phyloP scores from a whole-genome alignment of 1,140 invertebrate genomes.

The Anoplophora glabripennis region DNA sequence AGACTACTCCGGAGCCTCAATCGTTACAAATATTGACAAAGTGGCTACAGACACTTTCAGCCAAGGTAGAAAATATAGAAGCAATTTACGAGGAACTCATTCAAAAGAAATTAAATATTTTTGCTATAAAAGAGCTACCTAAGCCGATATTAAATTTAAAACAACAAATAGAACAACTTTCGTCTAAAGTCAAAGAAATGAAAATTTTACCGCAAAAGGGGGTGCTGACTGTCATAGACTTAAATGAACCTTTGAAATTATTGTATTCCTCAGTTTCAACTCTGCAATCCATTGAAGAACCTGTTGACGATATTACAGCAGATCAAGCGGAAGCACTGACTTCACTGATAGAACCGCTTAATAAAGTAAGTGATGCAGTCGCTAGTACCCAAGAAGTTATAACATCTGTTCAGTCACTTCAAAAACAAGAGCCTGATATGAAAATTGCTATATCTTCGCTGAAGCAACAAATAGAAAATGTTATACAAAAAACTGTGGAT shows the following conservation, averaged over 20 bases:
- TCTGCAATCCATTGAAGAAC: not conserved
- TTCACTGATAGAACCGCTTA: conserved; percentile 6
- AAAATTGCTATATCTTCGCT: conserved; percentile 18
- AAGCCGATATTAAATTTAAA: conserved; percentile 3
- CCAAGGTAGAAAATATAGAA: conserved; percentile 15
- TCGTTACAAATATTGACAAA: conserved; percentile 2
- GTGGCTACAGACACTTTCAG: conserved; percentile 17
- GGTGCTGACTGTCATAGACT: not conserved
- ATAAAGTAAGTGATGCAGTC: conserved; percentile 8
- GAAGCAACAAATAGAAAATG: conserved; percentile 7
- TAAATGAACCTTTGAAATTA: not conserved
- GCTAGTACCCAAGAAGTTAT: not conserved
- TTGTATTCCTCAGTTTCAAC: not conserved
- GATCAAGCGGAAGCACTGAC: conserved; percentile 11
- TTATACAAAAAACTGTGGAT: not conserved
- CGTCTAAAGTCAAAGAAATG: conserved; percentile 2
- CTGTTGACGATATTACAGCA: conserved; percentile 11
- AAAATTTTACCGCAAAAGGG: not conserved
- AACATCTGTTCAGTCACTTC: conserved; percentile 2
- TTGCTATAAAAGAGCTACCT: not conserved
- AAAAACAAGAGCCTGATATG: conserved; percentile 15
- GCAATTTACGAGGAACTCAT: not conserved
- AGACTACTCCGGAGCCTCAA: conserved; percentile 4
- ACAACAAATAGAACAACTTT: conserved; percentile 7
- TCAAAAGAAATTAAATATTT: not conserved